Base-by-base conservation (phyloP, 2,888 invertebrate genomes). In the Clivina fossor region DNA sequence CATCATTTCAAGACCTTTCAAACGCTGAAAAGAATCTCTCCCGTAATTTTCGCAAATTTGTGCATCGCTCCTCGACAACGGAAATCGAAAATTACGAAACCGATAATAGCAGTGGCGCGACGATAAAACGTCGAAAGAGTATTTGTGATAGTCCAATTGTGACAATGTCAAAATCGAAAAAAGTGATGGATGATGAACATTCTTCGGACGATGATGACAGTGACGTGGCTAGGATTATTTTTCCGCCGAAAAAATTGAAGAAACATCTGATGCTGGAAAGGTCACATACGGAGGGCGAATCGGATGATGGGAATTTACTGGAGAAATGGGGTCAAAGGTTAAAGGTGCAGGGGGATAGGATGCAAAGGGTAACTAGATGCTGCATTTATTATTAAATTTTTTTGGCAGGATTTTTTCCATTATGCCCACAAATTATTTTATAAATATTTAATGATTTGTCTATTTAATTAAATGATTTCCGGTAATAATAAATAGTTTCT, bases 291-390 rank as follows among this genome's bases (percentile, higher is more conserved):
- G 60, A 56, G 15, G 55, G 55, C 13, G 56, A 51, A 9, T 11
- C 35, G 41, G 18, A 59, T 13, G 63, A 64, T 28, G 33, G 43
- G 4, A 58, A 41, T 16, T 47, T 80, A 47, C 73, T 81, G 50
- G 80, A 80, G 67, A 78, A 69, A 64, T 71, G 80, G 56, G 78
- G 79, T 56, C 76, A 75, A 61, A 69, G 71, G 1, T 76, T 82
- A 56, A 81, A 75, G 67, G 80, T 78, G 59, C 76, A 77, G 59
- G 76, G 81, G 37, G 82, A 82, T 62, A 77, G 74, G 66, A 74
- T 84, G 38, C 80, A 83, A 61, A 79, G 81, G 83, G 84, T 84
- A 82, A 66, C n/a, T n/a, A n/a, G n/a, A n/a, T n/a, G n/a, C n/a
- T n/a, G n/a, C n/a, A n/a, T n/a, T n/a, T n/a, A n/a, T n/a, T n/a